phyloP scores from a whole-genome alignment of 2,797 vertebrate genomes.

The Synanceia verrucosa region DNA sequence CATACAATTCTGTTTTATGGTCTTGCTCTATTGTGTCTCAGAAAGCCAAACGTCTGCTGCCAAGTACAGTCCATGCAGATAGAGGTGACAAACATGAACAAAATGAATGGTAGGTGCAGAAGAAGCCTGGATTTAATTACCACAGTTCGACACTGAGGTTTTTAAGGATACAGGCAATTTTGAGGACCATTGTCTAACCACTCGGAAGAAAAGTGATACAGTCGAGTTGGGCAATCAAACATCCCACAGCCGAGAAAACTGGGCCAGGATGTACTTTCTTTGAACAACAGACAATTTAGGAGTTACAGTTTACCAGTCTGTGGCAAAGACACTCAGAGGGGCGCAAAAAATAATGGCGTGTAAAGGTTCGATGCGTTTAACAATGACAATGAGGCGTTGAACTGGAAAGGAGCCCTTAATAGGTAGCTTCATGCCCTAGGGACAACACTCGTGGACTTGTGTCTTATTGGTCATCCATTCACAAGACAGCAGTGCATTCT shows the following conservation, averaged over 20 bases:
- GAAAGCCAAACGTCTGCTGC: conserved; percentile 55
- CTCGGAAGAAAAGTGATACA: conserved; percentile 50
- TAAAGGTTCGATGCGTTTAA: conserved; percentile 64
- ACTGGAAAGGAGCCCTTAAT: conserved; percentile 76
- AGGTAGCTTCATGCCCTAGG: conserved; percentile 72
- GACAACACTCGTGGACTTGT: conserved; percentile 60
- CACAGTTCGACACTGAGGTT: conserved; percentile 53
- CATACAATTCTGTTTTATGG: conserved; percentile 50
- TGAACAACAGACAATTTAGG: conserved; percentile 68
- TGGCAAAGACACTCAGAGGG: conserved; percentile 23
- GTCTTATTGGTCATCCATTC: conserved; percentile 83
- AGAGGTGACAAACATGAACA: conserved; percentile 32
- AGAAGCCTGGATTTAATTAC: conserved; percentile 70
- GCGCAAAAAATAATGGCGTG: conserved; percentile 25
- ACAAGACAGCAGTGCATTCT: conserved; percentile 77
- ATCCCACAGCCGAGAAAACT: conserved; percentile 55
- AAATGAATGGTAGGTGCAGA: conserved; percentile 55
- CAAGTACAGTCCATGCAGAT: conserved; percentile 35
- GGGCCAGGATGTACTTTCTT: conserved; percentile 67
- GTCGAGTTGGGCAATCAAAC: conserved; percentile 52
- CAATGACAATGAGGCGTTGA: conserved; percentile 67
- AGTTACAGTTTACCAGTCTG: conserved; percentile 64
- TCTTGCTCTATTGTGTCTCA: conserved; percentile 50
- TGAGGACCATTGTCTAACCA: conserved; percentile 62
- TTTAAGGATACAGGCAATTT: conserved; percentile 58